These are phyloP conservation scores for Acronicta psi DNA, from an alignment of 2,888 invertebrate genomes.

Conservation along the genomic window DNA sequence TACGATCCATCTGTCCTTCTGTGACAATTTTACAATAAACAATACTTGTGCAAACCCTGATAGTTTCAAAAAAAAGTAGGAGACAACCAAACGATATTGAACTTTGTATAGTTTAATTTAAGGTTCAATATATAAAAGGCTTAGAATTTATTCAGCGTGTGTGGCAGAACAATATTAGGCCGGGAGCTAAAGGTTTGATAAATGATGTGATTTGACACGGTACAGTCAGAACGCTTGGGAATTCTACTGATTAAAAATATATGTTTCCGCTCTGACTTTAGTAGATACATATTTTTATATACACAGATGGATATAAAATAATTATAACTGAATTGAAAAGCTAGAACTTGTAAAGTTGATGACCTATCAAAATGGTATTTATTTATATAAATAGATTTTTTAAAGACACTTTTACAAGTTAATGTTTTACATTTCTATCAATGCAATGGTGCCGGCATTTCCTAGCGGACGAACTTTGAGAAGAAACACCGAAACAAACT, in stretches of 20 bases:
- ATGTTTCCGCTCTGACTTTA: conserved; percentile 56
- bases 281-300: conserved; percentile 5
- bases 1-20: conserved; percentile 75
- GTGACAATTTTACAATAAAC: conserved; percentile 69
- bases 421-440: too few species aligned
- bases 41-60: conserved; percentile 61
- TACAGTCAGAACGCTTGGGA: conserved; percentile 66
- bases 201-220: conserved; percentile 71
- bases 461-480: too few species aligned
- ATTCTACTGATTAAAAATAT: conserved; percentile 67
- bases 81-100: not conserved
- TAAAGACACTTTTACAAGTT: too few species aligned
- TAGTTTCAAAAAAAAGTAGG: conserved; percentile 26
- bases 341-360: too few species aligned
- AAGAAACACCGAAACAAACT: too few species aligned
- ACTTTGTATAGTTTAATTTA: accelerated
- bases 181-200: conserved; percentile 68
- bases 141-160: conserved; percentile 48
- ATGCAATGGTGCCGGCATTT: too few species aligned
- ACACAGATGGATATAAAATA: too few species aligned
- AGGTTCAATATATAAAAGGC: conserved; percentile 14
- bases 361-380: too few species aligned
- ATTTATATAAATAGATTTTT: too few species aligned
- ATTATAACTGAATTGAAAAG: too few species aligned
- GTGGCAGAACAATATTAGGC: conserved; percentile 60